Base-by-base conservation (phyloP, 1,140 invertebrate genomes). In the Pseudachorutes palmiensis region DNA sequence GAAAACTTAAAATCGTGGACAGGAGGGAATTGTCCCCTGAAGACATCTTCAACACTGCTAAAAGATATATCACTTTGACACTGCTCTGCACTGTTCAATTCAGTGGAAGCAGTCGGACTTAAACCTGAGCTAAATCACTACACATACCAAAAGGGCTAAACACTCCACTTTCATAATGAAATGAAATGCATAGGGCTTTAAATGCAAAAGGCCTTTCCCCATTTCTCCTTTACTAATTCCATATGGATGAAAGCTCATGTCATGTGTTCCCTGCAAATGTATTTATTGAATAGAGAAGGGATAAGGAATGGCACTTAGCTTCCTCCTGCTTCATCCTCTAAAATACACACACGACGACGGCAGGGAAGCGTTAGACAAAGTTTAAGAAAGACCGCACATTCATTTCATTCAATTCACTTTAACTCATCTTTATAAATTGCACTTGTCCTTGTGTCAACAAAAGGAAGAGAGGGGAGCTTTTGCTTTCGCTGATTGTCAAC, bases 11-110 rank as follows among this genome's bases (percentile, higher is more conserved):
- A 55, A 12, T 41, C 36, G 19, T 41, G 36, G 36, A 41, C 5
- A 14, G 24, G 12, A 55, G 36, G 36, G 51, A 55, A 55, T 14
- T 55, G 51, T 55, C 51, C 24, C 51, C 51, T 45, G 9, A 45
- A 45, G 51, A 55, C 51, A 55, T 55, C 51, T 55, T 24, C 51
- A 41, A n/a, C n/a, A n/a, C 51, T 55, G 51, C 14, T 41, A 41
- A 26, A 26, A 55, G 14, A 55, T 55, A 55, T 55, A 55, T 55
- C 51, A 55, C 51, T 55, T 24, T 14, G 5, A 41, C 19, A 19
- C 36, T n/a, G n/a, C n/a, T n/a, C 5, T 19, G 19, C 36, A 41
- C 19, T 9, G 36, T 5, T 19, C 19, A 5, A 19, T 41, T 19
- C 36, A 9, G 5, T 41, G 36, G 36, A 41, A 19, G 5, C 5